A percentile compares a stretch with the other conserved stretches of the same genome.
These are phyloP conservation scores for Patella caerulea DNA, from an alignment of 2,888 invertebrate genomes.

Conservation along the genomic window DNA sequence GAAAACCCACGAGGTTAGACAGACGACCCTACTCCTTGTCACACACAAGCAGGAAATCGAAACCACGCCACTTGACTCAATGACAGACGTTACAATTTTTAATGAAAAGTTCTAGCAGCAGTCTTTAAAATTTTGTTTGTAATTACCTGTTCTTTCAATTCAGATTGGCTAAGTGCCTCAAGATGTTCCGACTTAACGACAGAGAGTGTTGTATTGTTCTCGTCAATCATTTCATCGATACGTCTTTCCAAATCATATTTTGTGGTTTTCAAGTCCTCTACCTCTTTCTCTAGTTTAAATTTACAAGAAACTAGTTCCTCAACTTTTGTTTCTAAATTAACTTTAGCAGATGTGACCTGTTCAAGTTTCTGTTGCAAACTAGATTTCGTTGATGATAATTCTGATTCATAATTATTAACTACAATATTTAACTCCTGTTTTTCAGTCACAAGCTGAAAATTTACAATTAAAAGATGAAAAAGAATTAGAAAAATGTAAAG, in stretches of 20 bases:
- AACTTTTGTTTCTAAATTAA: neutral
- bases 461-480: neutral
- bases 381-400: neutral
- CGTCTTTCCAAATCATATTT: constrained; percentile 44
- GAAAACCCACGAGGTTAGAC: no score
- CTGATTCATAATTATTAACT: constrained; percentile 4
- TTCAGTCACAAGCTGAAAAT: neutral
- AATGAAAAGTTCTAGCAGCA: no score
- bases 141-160: constrained; percentile 44
- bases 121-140: neutral
- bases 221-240: constrained; percentile 43
- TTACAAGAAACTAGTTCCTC: constrained; percentile 27
- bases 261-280: constrained; percentile 39
- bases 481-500: neutral
- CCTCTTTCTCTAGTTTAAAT: constrained; percentile 40
- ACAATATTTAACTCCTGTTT: neutral
- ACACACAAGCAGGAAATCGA: no score
- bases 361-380: neutral
- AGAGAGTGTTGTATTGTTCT: constrained; percentile 46
- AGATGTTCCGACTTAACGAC: constrained; percentile 42
- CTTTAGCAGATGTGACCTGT: neutral
- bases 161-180: constrained; percentile 39
- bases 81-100: no score
- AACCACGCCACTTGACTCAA: no score
- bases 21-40: no score